Evolutionary conservation across 2,888 invertebrate species (phyloP), one percentile per base, ranked within the genome.

Genomic region (Caenorhabditis sp.): DNA sequence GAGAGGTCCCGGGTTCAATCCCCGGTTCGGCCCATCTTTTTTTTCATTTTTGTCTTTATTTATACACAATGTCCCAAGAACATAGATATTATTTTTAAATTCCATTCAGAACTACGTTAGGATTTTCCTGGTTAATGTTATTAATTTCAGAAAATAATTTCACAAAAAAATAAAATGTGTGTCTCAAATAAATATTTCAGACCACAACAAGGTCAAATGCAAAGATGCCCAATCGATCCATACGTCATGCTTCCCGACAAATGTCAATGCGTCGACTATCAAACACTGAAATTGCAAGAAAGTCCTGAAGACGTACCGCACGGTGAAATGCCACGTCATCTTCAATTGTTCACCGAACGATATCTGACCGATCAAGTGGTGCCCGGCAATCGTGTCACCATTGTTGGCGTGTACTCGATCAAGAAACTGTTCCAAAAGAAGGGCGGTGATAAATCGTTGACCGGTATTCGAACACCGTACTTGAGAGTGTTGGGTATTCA

Each of bases 231-330:
- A 0, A 88, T 97, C 66, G 99, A 99, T 90, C 99, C 99, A 1
- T 99, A 94, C 89, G 96, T 95, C 88, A 96, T 99, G 76, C 92
- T 97, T 89, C 97, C 97, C 19, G 97, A 99, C 88, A 96, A 95
- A 89, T 97, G 97, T 89, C 92, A 92, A 81, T 99, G 97, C 89
- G 94, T 97, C 26, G 97, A 99, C 89, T 99, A 95, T 88, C 99
- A 99, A 92, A 93, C 94, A 0, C 89, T 99, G n/a, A 99, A 90
- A 78, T 87, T 91, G 19, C 82, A 82, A 91, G 99, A 99, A 89
- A 90, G 94, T 23, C 95, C 96, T 0, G 97, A 99, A 88, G 92
- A 92, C 76, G 93, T 95, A 69, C 95, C 95, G 0, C 95, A 97
- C 87, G 97, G 99, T 57, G 99, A 99, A 90, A 94, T 99, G 91